Evolutionary conservation across 2,888 invertebrate genomes (phyloP), one percentile per base, ranked within the genome.

Genomic region (Laspeyria flexula): DNA sequence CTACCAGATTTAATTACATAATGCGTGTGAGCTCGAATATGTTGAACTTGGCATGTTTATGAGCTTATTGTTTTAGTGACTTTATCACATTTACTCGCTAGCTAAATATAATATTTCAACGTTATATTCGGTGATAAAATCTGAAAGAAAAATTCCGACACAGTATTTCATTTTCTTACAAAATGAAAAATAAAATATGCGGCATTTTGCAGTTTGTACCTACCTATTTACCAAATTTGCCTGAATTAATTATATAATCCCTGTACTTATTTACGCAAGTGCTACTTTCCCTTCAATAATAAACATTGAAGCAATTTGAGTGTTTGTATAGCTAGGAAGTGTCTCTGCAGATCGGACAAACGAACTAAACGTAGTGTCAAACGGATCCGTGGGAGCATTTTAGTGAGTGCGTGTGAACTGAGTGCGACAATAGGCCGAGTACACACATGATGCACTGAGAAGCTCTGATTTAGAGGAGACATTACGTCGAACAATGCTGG

Each of bases 391-490:
- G 90, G 86, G 90, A 91, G 81, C 81, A 75, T 76, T 81, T 85
- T 81, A 82, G 86, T 86, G 81, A 84, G 85, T 77, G 85, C 88
- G 88, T 91, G 90, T 89, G 90, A 91, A 91, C 83, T 66, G 25
- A 52, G 53, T 67, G 75, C 73, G 81, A 90, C 89, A 91, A 91
- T 88, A 76, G 86, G 59, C 75, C 74, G 60, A 56, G 79, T 73
- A 75, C 81, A 85, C 80, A 85, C 80, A 79, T 79, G 83, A 83
- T 81, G 82, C 77, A 73, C 67, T 54, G 73, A 67, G 65, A 65
- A 81, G 85, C 79, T 81, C 88, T 88, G 88, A 86, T 89, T 89
- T 88, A 89, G 86, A 88, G 79, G 84, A 86, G 82, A 79, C 87
- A 87, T 87, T 86, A 87, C 79, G 69, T 68, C 78, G 81, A 85